Conservation (phyloP, 2,113 vertebrate species). For the Pogona vitticeps region DNA sequence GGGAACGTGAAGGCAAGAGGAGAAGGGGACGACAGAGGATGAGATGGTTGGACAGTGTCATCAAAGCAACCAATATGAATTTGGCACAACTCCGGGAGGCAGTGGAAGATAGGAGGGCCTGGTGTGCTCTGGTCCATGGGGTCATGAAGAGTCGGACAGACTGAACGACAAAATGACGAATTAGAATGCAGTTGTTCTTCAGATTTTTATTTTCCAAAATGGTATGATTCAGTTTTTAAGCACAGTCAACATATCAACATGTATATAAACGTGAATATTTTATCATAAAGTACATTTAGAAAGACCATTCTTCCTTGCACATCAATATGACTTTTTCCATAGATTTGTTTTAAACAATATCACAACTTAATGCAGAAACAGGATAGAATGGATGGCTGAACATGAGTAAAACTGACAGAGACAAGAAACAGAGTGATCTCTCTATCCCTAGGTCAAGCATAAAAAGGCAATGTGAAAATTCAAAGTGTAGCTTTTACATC, state of each 20-base stretch:
- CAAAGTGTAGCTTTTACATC: neutral
- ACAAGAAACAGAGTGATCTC: neutral
- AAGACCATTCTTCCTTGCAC: neutral
- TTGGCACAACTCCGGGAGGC: no score
- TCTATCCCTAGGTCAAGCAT: neutral
- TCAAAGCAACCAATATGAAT: no score
- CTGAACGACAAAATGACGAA: neutral
- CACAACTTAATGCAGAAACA: neutral
- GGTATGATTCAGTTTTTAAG: neutral
- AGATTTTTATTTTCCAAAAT: neutral
- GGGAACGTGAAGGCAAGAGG: no score
- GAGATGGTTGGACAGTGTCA: no score
- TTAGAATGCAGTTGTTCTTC: neutral
- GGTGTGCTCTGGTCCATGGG: no score
- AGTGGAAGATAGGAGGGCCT: no score
- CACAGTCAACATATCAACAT: neutral
- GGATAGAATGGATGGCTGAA: neutral
- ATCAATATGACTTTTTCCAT: neutral
- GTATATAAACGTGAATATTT: neutral
- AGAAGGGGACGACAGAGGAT: no score
- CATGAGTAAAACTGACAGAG: neutral
- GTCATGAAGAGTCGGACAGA: no score
- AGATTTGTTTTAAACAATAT: neutral
- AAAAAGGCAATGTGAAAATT: neutral
- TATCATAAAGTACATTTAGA: neutral